Conservation (phyloP, 2,888 invertebrate species). For the Chorisops tibialis region DNA sequence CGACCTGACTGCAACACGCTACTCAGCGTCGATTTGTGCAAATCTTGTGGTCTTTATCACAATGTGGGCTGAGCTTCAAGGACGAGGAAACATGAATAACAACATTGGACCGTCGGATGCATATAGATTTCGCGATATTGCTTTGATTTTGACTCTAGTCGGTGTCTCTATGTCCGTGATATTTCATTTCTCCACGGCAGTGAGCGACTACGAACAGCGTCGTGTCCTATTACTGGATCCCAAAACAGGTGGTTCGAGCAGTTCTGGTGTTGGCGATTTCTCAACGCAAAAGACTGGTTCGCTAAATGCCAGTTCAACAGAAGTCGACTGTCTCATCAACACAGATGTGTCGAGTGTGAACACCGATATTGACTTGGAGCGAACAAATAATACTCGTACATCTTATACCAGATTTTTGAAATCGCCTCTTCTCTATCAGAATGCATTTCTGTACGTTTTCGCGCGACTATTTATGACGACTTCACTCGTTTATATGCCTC, state of each 20-base stretch:
- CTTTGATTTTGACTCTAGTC: slow-evolving; percentile 65
- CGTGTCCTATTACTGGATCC: slow-evolving; percentile 13
- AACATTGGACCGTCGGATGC: slow-evolving; percentile 64
- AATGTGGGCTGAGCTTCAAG: slow-evolving; percentile 71
- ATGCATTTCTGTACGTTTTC: slow-evolving; percentile 69
- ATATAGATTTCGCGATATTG: slow-evolving; percentile 69
- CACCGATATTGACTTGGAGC: no score
- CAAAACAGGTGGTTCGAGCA: no score
- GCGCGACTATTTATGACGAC: slow-evolving; percentile 84
- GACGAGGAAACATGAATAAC: slow-evolving; percentile 45
- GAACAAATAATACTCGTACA: background rate
- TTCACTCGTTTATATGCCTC: slow-evolving; percentile 82
- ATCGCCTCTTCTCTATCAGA: slow-evolving; percentile 56
- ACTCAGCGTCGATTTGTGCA: slow-evolving; percentile 82
- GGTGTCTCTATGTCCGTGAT: slow-evolving; percentile 62
- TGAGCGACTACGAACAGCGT: slow-evolving; percentile 43
- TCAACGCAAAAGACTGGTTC: background rate
- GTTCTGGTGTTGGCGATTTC: no score
- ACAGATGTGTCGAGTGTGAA: background rate
- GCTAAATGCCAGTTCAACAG: no score
- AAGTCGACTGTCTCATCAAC: background rate
- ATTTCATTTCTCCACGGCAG: slow-evolving; percentile 69
- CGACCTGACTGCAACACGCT: slow-evolving; percentile 78
- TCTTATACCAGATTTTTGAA: slow-evolving; percentile 41
- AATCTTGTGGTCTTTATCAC: slow-evolving; percentile 80